These are phyloP conservation scores for Sturnus vulgaris DNA, from an alignment of 2,113 vertebrate genomes.

Conservation along the genomic window DNA sequence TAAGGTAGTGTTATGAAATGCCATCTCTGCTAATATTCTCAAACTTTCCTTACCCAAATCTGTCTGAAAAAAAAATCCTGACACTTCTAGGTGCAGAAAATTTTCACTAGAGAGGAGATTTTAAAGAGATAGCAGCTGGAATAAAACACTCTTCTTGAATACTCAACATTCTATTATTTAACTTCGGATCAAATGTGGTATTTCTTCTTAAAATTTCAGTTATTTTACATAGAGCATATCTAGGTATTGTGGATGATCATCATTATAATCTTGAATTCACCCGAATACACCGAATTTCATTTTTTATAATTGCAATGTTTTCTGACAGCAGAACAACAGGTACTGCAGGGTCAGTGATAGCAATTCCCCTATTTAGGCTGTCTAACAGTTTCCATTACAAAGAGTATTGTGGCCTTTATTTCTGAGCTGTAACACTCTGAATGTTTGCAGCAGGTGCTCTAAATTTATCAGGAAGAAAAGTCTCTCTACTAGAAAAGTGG, in stretches of 20 bases:
- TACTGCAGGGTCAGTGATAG: not conserved
- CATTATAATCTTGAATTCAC: not conserved
- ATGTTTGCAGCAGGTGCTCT: not conserved
- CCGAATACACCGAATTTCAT: not conserved
- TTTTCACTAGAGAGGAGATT: not conserved
- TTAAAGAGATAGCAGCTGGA: not conserved
- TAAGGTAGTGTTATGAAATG: not conserved
- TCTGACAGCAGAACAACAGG: constrained; percentile 1
- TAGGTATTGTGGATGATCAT: not conserved
- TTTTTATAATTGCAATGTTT: not conserved
- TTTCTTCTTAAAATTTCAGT: not conserved
- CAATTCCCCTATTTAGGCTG: not conserved
- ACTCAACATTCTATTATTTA: not conserved
- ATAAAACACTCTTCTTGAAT: not conserved
- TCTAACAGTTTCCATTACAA: constrained; percentile 25
- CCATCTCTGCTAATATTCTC: not conserved
- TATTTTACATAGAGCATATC: not conserved
- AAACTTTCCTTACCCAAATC: not conserved
- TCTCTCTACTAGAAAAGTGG: not conserved
- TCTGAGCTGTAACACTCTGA: not conserved
- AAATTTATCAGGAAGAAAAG: constrained; percentile 12
- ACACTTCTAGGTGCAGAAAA: not conserved
- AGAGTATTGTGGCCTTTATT: constrained; percentile 26
- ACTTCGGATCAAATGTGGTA: not conserved
- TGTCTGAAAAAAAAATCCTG: not conserved